phyloP scores from a whole-genome alignment of 2,888 invertebrate species.

The Allacma fusca region DNA sequence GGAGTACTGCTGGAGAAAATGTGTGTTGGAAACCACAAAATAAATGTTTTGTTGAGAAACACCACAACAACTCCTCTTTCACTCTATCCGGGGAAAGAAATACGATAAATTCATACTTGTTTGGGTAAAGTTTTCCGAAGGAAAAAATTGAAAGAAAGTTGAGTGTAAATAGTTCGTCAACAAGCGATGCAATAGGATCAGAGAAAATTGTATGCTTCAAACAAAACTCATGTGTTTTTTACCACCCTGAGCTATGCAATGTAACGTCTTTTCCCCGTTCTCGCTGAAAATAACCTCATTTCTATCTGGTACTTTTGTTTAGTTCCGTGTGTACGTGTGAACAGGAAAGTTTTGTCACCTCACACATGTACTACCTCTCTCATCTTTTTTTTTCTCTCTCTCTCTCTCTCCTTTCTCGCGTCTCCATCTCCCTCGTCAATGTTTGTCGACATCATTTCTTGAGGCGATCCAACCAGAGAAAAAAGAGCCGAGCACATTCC shows the following conservation, averaged over 20 bases:
- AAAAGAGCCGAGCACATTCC: neutral
- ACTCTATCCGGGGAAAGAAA: neutral
- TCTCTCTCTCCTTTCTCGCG: neutral
- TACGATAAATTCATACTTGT: conserved; percentile 12
- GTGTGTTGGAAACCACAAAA: neutral
- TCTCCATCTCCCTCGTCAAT: conserved; percentile 3
- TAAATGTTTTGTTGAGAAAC: neutral
- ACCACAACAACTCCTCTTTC: neutral
- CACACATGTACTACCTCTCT: neutral
- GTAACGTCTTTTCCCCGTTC: neutral
- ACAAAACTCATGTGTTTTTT: conserved; percentile 12
- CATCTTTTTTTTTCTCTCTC: neutral
- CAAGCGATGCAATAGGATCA: conserved; percentile 1
- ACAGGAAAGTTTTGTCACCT: conserved; percentile 3
- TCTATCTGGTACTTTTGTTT: neutral
- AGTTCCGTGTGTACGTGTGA: conserved; percentile 12
- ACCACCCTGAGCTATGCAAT: conserved; percentile 1
- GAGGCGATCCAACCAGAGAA: conserved; percentile 44
- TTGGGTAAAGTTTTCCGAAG: neutral
- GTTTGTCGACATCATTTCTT: conserved; percentile 12
- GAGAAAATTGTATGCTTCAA: conserved; percentile 3
- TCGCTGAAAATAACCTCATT: neutral
- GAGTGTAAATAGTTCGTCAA: conserved; percentile 13
- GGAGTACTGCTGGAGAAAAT: neutral
- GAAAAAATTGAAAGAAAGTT: conserved; percentile 11